Conservation (phyloP, 2,797 vertebrate species). For the Acrocephalus scirpaceus region DNA sequence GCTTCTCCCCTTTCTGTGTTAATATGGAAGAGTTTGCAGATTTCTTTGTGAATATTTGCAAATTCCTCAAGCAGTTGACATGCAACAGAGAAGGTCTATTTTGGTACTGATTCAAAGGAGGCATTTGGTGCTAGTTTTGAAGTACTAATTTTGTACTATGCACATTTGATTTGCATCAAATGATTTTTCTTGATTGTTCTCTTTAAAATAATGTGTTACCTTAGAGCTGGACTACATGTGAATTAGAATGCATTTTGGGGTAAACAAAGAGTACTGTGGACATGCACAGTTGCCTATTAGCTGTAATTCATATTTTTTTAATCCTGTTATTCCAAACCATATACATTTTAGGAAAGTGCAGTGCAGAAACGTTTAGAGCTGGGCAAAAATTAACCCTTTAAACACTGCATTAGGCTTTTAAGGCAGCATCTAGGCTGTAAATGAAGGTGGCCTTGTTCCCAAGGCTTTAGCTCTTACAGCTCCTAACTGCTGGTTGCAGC, state of each 20-base stretch:
- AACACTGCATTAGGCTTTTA: background rate
- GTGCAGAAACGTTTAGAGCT: background rate
- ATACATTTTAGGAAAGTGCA: background rate
- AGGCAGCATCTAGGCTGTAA: background rate
- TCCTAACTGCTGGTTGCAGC: background rate
- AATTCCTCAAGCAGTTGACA: constrained; percentile 6
- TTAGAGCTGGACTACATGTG: constrained; percentile 26
- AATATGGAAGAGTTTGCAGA: constrained; percentile 42
- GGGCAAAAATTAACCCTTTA: background rate
- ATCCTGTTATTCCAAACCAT: background rate
- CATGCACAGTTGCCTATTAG: background rate
- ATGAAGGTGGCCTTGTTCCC: background rate
- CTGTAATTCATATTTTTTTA: background rate
- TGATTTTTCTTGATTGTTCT: background rate
- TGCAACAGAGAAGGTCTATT: background rate
- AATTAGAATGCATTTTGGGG: constrained; percentile 25
- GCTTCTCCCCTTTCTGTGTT: background rate
- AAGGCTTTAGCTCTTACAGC: background rate
- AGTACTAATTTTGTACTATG: background rate
- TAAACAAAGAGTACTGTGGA: constrained; percentile 1
- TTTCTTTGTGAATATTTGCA: constrained; percentile 69
- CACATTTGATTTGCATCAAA: background rate
- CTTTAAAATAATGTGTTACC: constrained; percentile 25
- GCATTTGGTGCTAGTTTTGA: background rate
- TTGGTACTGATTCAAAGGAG: background rate